phyloP scores from a whole-genome alignment of 2,113 vertebrate species.

The Crotalus horridus region DNA sequence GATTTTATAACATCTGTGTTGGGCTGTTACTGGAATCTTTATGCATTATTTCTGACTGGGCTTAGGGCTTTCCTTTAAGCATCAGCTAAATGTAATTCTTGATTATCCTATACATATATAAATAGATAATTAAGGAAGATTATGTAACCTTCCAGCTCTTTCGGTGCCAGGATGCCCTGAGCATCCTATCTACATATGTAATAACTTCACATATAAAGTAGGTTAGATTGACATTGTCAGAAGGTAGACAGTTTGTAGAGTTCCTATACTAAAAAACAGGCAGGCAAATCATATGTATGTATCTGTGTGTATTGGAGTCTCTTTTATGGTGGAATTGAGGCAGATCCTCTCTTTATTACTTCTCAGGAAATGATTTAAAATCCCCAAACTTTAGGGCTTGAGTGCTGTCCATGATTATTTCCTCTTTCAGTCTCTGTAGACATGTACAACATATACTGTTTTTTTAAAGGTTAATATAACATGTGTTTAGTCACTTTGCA shows the following conservation, averaged over 20 bases:
- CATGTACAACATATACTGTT: background rate
- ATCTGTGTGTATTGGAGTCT: background rate
- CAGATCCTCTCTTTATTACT: background rate
- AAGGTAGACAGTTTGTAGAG: background rate
- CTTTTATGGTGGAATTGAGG: background rate
- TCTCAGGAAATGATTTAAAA: background rate
- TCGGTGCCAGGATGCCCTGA: background rate
- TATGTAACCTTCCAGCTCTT: background rate
- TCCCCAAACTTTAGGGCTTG: background rate
- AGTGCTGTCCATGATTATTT: background rate
- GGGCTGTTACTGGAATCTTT: background rate
- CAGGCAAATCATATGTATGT: background rate
- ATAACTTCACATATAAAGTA: background rate
- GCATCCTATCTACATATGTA: background rate
- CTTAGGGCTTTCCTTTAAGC: background rate
- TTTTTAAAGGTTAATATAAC: background rate
- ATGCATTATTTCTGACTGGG: background rate
- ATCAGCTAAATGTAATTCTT: background rate
- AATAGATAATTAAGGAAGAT: background rate
- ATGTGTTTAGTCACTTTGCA: conserved; percentile 11
- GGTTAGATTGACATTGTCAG: background rate
- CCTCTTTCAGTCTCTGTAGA: background rate
- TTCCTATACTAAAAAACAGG: background rate
- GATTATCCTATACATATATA: background rate
- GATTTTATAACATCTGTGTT: background rate